Percentiles rank a stretch among this genome's conserved stretches.
These are phyloP conservation scores for Chrysolina haemoptera DNA, from an alignment of 2,888 invertebrate genomes.

Conservation along the genomic window DNA sequence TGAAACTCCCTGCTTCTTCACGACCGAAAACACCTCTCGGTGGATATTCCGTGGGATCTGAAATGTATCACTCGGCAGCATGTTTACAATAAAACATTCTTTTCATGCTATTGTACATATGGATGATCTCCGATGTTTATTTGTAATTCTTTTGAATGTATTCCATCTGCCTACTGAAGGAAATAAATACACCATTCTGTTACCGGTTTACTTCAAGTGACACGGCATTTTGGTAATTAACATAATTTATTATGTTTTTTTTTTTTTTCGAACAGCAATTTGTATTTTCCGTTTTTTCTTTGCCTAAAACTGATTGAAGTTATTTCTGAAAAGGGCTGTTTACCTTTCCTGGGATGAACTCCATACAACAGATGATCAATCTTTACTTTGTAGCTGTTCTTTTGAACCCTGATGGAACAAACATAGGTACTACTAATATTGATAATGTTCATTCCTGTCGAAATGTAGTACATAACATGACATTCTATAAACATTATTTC, in stretches of 20 bases:
- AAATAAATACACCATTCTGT: conserved; percentile 23
- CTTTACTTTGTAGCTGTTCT: neutral
- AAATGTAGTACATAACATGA: too few species aligned
- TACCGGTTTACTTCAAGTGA: conserved; percentile 26
- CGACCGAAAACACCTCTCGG: conserved; percentile 1
- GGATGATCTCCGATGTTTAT: conserved; percentile 30
- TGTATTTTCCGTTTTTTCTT: conserved; percentile 19
- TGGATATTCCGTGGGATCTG: conserved; percentile 21
- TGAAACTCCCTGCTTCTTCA: neutral
- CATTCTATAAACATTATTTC: too few species aligned
- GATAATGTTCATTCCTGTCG: too few species aligned
- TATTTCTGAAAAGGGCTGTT: conserved; percentile 3
- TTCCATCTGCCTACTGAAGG: conserved; percentile 27
- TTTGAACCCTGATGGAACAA: neutral
- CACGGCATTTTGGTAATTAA: conserved; percentile 23
- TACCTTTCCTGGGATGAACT: neutral
- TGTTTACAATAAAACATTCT: conserved; percentile 30
- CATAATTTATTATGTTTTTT: conserved; percentile 25
- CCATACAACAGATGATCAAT: neutral
- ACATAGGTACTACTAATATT: too few species aligned
- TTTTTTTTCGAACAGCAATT: conserved; percentile 13
- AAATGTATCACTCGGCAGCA: conserved; percentile 28
- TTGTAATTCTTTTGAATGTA: conserved; percentile 28
- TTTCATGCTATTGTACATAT: conserved; percentile 27
- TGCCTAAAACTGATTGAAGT: neutral